phyloP scores from a whole-genome alignment of 2,113 vertebrate genomes.

The Orthonyx spaldingii region DNA sequence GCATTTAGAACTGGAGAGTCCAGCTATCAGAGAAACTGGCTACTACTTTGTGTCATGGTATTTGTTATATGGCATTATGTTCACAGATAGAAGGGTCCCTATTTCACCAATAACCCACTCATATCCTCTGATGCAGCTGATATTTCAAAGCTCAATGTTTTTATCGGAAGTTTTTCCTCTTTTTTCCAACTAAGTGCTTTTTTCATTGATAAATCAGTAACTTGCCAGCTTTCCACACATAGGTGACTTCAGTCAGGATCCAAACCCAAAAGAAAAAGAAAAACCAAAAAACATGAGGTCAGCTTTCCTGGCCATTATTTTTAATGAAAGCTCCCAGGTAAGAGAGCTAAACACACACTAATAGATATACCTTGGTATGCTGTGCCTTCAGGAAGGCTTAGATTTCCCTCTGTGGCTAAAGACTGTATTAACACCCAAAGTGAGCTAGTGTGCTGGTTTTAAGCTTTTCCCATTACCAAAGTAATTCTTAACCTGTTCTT shows the following conservation, averaged over 20 bases:
- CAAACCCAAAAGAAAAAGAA: neutral
- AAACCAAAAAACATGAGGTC: neutral
- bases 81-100: neutral
- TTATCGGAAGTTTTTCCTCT: neutral
- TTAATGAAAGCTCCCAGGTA: conserved; percentile 54
- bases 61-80: neutral
- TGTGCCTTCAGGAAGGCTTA: conserved; percentile 25
- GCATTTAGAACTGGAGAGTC: neutral
- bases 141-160: conserved; percentile 53
- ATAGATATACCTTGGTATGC: neutral
- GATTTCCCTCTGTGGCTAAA: conserved; percentile 31
- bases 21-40: neutral
- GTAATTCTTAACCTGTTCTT: conserved; percentile 15
- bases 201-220: conserved; percentile 51
- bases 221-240: conserved; percentile 37
- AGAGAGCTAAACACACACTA: conserved; percentile 32
- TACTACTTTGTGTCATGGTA: neutral
- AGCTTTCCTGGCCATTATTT: conserved; percentile 43
- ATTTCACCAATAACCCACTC: neutral
- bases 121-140: neutral
- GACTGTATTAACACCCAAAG: neutral
- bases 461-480: conserved; percentile 14
- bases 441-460: neutral
- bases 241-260: conserved; percentile 10
- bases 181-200: conserved; percentile 43